Percentiles rank a stretch among this genome's conserved stretches.
Evolutionary conservation across 92 coral and sea anemone species (phyloP).

Genomic region (Micromussa lordhowensis): DNA sequence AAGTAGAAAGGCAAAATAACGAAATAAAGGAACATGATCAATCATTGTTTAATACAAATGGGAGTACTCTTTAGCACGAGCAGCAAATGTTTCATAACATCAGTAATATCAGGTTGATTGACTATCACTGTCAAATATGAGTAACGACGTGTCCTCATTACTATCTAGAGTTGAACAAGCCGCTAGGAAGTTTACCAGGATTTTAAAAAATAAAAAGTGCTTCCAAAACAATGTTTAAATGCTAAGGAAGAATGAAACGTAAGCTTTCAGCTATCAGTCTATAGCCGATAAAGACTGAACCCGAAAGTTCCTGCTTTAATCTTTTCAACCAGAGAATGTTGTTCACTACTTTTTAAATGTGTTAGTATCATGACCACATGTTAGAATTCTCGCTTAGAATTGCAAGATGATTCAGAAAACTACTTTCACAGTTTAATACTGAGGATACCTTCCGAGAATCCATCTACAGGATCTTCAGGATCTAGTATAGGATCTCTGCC

Average conservation of each 20-base stretch:
- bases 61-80: slow-evolving; percentile 2
- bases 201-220: background rate
- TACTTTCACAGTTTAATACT: too few species aligned
- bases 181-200: background rate
- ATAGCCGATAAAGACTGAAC: too few species aligned
- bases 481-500: too few species aligned
- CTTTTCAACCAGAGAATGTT: too few species aligned
- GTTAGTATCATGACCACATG: too few species aligned
- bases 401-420: too few species aligned
- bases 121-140: background rate
- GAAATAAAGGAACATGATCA: background rate
- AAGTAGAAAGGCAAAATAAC: background rate
- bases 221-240: background rate
- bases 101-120: background rate
- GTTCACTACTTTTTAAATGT: too few species aligned
- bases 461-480: too few species aligned
- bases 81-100: background rate
- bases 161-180: slow-evolving; percentile 11
- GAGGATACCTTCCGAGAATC: too few species aligned
- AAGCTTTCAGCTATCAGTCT: too few species aligned
- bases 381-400: too few species aligned
- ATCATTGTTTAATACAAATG: slow-evolving; percentile 1
- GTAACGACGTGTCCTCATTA: background rate
- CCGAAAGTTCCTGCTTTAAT: too few species aligned
- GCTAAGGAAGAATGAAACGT: background rate